Conservation (phyloP, 2,797 vertebrate species). For the Artibeus jamaicensis region DNA sequence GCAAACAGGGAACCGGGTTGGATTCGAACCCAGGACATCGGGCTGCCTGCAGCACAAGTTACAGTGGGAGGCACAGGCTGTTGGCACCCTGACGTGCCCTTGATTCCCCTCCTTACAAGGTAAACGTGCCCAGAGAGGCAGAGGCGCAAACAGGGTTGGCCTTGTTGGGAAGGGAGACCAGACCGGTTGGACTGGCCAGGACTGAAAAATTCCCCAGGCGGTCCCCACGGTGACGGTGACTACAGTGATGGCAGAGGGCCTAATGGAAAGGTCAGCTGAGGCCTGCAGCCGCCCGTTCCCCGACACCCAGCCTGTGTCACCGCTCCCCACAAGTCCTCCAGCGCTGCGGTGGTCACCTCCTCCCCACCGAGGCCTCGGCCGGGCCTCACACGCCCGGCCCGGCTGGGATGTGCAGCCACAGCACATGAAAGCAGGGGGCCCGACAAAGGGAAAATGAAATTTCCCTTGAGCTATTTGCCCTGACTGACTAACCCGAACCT, state of each 20-base stretch:
- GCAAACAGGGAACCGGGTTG: not conserved
- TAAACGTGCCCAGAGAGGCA: not conserved
- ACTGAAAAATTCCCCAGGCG: not conserved
- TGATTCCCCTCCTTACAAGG: not conserved
- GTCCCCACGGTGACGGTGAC: not conserved
- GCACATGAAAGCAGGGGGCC: conserved; percentile 72
- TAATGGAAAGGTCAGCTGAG: not conserved
- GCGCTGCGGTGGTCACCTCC: not conserved
- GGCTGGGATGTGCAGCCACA: not conserved
- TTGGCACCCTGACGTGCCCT: not conserved
- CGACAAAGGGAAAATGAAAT: conserved; percentile 74
- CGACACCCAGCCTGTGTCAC: accelerated
- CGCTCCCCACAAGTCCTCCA: not conserved
- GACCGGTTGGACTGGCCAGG: conserved; percentile 22
- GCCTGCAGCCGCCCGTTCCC: not conserved
- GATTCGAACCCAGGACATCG: not conserved
- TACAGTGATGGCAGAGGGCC: not conserved
- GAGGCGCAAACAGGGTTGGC: not conserved
- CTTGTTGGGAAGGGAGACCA: conserved; percentile 35
- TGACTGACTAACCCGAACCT: conserved; percentile 67
- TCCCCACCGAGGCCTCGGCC: not conserved
- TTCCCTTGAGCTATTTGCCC: conserved; percentile 78
- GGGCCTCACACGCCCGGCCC: not conserved
- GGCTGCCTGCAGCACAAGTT: not conserved
- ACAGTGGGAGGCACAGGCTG: accelerated